Percentiles rank a stretch among this genome's conserved stretches.
Evolutionary conservation across 2,888 invertebrate genomes (phyloP).

Genomic region (Conomelus anceps): DNA sequence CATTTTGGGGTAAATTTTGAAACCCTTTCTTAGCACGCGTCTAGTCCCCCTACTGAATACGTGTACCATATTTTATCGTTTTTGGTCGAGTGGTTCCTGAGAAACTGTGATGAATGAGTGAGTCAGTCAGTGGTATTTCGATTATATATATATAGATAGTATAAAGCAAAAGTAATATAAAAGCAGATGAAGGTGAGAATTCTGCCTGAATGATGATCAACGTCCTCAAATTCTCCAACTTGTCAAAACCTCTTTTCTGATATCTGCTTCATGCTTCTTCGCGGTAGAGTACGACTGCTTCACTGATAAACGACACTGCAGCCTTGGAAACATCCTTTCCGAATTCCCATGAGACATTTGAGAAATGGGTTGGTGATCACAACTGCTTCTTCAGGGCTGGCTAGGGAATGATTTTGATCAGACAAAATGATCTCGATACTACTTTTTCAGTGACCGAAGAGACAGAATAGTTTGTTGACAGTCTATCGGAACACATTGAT

Average conservation of each 20-base stretch:
- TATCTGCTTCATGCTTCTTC: too few species aligned
- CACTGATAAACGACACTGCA: not conserved
- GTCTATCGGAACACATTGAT: not conserved
- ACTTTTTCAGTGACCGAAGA: not conserved
- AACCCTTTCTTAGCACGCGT: too few species aligned
- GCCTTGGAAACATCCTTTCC: not conserved
- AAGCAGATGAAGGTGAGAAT: not conserved
- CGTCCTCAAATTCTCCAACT: not conserved
- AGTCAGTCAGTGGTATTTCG: too few species aligned
- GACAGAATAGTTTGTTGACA: not conserved
- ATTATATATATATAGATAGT: too few species aligned
- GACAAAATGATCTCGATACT: not conserved
- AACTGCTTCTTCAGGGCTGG: not conserved
- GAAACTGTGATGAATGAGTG: too few species aligned
- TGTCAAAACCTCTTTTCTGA: too few species aligned
- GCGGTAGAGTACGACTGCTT: not conserved
- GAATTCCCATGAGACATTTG: not conserved
- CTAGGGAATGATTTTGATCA: not conserved
- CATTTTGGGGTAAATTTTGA: too few species aligned
- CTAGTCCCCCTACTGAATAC: too few species aligned
- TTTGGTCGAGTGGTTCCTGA: too few species aligned
- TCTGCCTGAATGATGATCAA: not conserved
- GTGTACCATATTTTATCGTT: too few species aligned
- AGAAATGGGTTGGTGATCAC: not conserved
- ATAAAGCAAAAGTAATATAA: not conserved